Percentiles rank a stretch among this genome's conserved stretches.
These are phyloP conservation scores for Phasia obesa DNA, from an alignment of 2,888 invertebrate species.

Conservation along the genomic window DNA sequence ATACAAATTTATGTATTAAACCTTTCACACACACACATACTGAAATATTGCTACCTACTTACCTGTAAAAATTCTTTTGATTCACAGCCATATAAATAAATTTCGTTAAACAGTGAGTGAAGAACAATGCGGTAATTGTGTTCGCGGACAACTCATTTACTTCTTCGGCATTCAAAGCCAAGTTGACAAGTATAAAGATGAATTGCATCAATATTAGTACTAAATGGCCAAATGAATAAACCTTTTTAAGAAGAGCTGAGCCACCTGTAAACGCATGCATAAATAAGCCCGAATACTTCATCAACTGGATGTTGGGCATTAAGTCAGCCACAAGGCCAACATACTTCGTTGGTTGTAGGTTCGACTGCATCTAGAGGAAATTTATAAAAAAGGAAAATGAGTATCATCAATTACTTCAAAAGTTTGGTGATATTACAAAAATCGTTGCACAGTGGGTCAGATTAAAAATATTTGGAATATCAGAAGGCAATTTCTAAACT, in stretches of 20 bases:
- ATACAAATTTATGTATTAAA: not conserved
- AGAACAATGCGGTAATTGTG: constrained; percentile 91
- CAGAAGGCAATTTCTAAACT: too few relatives aligned
- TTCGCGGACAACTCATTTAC: constrained; percentile 90
- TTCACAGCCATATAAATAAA: constrained; percentile 88
- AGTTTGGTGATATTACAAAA: not conserved
- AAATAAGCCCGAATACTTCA: constrained; percentile 90
- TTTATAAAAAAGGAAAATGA: not conserved
- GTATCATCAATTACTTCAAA: not conserved
- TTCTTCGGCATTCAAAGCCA: constrained; percentile 88
- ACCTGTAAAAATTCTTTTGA: constrained; percentile 90
- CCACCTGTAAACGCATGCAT: constrained; percentile 90
- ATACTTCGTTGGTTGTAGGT: constrained; percentile 80
- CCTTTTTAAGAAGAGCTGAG: constrained; percentile 84
- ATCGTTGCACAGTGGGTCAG: too few relatives aligned
- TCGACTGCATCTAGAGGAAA: constrained; percentile 65
- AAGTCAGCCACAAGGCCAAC: constrained; percentile 91
- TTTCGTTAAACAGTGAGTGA: constrained; percentile 90
- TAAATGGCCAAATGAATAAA: constrained; percentile 86
- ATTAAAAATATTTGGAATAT: too few relatives aligned
- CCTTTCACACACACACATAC: not conserved
- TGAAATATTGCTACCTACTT: constrained; percentile 65
- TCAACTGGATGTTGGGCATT: constrained; percentile 91
- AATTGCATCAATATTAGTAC: constrained; percentile 86
- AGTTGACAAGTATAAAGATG: constrained; percentile 85